These are phyloP conservation scores for Achroia grisella DNA, from an alignment of 1,140 invertebrate species.

Conservation along the genomic window DNA sequence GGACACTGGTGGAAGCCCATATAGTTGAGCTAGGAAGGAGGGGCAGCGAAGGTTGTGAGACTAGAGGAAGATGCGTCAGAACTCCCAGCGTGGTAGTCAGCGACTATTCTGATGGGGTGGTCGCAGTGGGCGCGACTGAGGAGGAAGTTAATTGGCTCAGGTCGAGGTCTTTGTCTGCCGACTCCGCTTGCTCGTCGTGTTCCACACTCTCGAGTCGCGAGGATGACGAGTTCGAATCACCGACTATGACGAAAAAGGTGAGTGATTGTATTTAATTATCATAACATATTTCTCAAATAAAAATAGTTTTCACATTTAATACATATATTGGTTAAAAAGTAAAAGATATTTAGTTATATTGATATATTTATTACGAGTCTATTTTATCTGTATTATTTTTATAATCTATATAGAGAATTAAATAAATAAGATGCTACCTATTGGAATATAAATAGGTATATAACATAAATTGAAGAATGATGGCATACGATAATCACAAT, in stretches of 20 bases:
- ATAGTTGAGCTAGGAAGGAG: conserved; percentile 56
- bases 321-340: too few relatives aligned
- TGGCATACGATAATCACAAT: too few relatives aligned
- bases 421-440: too few relatives aligned
- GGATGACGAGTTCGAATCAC: conserved; percentile 72
- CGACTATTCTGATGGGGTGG: conserved; percentile 85
- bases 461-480: too few relatives aligned
- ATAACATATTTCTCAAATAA: too few relatives aligned
- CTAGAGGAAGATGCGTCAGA: conserved; percentile 76
- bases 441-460: too few relatives aligned
- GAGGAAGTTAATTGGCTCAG: conserved; percentile 80
- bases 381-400: too few relatives aligned
- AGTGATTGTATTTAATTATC: conserved; percentile 6
- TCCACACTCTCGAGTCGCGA: conserved; percentile 82
- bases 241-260: conserved; percentile 59
- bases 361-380: too few relatives aligned
- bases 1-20: conserved; percentile 63
- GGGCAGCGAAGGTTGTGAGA: conserved; percentile 61
- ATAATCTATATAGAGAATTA: too few relatives aligned
- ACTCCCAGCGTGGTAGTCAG: conserved; percentile 89
- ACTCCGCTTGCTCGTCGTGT: conserved; percentile 78
- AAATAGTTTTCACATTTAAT: too few relatives aligned
- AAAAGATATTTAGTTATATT: too few relatives aligned
- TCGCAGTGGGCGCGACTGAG: conserved; percentile 76
- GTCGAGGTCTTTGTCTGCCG: conserved; percentile 72